Base-by-base conservation (phyloP, 2,113 vertebrate genomes). In the Semnornis frantzii region DNA sequence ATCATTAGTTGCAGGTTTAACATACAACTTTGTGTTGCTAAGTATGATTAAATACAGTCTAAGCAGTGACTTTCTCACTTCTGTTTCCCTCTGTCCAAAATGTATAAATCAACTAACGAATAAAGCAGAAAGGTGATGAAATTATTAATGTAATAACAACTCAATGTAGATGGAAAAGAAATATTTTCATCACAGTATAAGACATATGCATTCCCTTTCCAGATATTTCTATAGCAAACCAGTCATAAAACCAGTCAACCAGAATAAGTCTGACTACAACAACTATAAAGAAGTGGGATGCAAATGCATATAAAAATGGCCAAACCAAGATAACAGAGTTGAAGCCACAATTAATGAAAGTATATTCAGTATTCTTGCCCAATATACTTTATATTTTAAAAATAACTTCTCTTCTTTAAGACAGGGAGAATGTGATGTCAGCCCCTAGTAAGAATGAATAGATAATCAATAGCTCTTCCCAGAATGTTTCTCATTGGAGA, bases 11-110 rank as follows among this genome's bases (percentile, higher is more conserved):
- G 66, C 39, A 93, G n/a, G 83, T 94, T 34, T 87, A 72, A 95
- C 7, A 31, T 19, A 44, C n/a, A 72, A 89, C 69, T 83, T 63
- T 65, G 44, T 42, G 52, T 74, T 85, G 63, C 48, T 87, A 91
- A 95, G 52, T 62, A 74, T 33, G 33, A 95, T 92, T 89, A 97
- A 96, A 93, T 64, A 76, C 17, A 90, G 31, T 58, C 74, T 57
- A 76, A 87, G n/a, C 46, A 80, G 14, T 80, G 86, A 96, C 72
- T 94, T 94, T 79, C 85, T 69, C 88, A 77, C 42, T 48, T 90
- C 84, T 63, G 76, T 80, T 85, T 63, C 34, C 65, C 80, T 86
- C 46, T 90, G 44, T 33, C 24, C 21, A 87, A 93, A 94, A 87
- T 3, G 37, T 50, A 80, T 23, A 39, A 8, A 59, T n/a, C 16